Conservation (phyloP, 1,140 invertebrate species). For the Galleria mellonella region DNA sequence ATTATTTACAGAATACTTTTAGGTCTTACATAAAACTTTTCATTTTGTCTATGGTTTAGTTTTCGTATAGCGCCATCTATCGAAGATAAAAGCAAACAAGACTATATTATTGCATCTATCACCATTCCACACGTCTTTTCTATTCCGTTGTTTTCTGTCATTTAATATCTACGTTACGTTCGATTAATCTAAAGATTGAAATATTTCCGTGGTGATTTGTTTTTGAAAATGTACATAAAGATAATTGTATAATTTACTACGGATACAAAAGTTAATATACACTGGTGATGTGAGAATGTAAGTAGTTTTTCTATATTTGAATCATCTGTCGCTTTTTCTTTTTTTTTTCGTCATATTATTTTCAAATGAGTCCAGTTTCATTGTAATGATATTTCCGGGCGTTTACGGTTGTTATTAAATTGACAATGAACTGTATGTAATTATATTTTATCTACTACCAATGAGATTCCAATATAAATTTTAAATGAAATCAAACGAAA, state of each 20-base stretch:
- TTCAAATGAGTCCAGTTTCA: conserved; percentile 3
- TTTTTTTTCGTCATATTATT: conserved; percentile 26
- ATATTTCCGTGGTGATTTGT: conserved; percentile 36
- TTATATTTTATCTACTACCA: no score
- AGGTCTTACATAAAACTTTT: conserved; percentile 34
- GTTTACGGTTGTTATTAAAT: no score
- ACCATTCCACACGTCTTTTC: conserved; percentile 57
- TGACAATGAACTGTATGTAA: no score
- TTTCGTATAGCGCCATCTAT: conserved; percentile 39
- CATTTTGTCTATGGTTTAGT: conserved; percentile 37
- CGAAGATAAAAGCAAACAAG: conserved; percentile 18
- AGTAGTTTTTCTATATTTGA: conserved; percentile 43
- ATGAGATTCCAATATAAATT: background rate
- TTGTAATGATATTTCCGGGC: background rate
- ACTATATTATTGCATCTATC: conserved; percentile 39
- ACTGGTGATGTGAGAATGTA: conserved; percentile 30
- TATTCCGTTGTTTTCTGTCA: conserved; percentile 63
- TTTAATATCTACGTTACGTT: conserved; percentile 20
- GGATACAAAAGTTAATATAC: conserved; percentile 25
- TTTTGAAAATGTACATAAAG: conserved; percentile 43
- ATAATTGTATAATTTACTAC: conserved; percentile 37
- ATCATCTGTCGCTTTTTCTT: conserved; percentile 41
- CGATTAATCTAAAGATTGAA: conserved; percentile 32
- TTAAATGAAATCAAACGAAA: background rate
- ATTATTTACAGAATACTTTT: background rate